These are phyloP conservation scores for Noctilio leporinus DNA, from an alignment of 2,113 vertebrate genomes.

Conservation along the genomic window DNA sequence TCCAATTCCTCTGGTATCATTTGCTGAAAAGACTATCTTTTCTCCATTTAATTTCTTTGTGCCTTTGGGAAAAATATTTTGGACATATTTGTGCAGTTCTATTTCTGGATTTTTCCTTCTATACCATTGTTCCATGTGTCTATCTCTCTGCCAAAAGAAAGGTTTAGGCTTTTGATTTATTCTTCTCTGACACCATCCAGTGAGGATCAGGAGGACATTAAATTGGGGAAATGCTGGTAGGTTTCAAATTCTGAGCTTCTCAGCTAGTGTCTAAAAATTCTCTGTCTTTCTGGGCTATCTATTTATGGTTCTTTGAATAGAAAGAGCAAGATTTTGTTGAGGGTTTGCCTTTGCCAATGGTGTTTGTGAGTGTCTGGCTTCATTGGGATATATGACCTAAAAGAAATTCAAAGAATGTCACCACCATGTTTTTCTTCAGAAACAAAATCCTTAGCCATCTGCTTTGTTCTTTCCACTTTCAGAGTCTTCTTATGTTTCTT, in stretches of 20 bases:
- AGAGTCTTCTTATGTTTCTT: not conserved
- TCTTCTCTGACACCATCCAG: not conserved
- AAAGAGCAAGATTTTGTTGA: not conserved
- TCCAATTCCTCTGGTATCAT: not conserved
- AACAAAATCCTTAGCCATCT: not conserved
- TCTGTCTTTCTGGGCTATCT: not conserved
- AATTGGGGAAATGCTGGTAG: rapidly evolving
- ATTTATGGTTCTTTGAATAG: not conserved
- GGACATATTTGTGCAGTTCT: not conserved
- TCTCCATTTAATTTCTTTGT: not conserved
- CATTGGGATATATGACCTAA: not conserved
- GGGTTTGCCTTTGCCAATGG: not conserved
- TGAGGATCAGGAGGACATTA: too few relatives aligned
- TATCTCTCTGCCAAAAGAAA: not conserved
- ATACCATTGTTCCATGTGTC: not conserved
- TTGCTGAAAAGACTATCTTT: not conserved
- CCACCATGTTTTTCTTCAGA: not conserved
- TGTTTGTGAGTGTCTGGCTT: not conserved
- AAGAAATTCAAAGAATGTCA: not conserved
- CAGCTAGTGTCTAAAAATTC: not conserved
- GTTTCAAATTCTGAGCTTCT: not conserved
- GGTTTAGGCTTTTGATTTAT: not conserved
- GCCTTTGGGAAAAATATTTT: not conserved
- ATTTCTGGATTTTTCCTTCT: not conserved
- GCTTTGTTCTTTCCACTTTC: not conserved